A percentile compares a stretch with the other conserved stretches of the same genome.
phyloP scores from a whole-genome alignment of 2,797 vertebrate species.

The Rallus crepitans region DNA sequence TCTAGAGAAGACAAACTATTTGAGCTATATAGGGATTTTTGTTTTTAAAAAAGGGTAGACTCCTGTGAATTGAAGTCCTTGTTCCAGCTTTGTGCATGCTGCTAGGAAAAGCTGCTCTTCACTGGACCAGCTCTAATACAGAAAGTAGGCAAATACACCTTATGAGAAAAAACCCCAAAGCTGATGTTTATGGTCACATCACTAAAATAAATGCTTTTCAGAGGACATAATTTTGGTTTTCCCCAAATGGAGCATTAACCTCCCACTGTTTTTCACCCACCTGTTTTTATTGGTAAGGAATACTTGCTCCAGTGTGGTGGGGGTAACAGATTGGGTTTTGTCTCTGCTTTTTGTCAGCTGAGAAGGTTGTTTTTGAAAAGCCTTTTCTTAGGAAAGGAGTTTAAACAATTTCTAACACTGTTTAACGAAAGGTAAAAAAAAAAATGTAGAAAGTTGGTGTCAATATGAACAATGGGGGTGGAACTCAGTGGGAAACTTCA shows the following conservation, averaged over 20 bases:
- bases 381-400: background rate
- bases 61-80: background rate
- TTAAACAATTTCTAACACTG: background rate
- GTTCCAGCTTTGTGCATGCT: background rate
- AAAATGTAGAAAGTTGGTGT: background rate
- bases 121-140: background rate
- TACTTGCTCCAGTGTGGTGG: background rate
- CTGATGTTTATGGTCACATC: background rate
- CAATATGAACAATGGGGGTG: background rate
- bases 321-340: background rate
- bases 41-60: background rate
- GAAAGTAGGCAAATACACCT: background rate
- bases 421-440: background rate
- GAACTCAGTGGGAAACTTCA: conserved; percentile 20
- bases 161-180: background rate
- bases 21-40: background rate
- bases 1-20: background rate
- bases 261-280: background rate
- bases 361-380: background rate
- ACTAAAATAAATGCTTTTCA: background rate
- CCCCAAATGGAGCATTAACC: background rate
- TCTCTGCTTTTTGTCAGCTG: background rate
- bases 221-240: background rate
- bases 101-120: background rate
- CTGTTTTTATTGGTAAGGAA: background rate